Conservation (phyloP, 2,113 vertebrate species). For the Reinhardtius hippoglossoides region DNA sequence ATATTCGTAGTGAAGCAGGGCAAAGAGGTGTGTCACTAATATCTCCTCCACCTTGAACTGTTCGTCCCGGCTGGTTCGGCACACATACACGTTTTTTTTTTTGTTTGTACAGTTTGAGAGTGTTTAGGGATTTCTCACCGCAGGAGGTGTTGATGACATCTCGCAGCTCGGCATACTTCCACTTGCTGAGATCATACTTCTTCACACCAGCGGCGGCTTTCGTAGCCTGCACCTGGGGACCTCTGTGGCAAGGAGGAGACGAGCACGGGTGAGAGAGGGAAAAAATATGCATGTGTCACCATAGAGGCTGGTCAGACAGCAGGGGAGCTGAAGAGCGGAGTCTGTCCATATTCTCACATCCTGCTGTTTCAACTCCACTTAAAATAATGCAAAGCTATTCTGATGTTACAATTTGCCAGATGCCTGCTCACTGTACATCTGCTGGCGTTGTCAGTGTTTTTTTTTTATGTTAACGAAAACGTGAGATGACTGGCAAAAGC, state of each 20-base stretch:
- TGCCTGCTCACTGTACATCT: background rate
- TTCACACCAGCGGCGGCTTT: constrained; percentile 92
- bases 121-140: constrained; percentile 82
- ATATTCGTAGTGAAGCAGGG: background rate
- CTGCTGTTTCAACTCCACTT: constrained; percentile 3
- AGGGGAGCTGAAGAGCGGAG: constrained; percentile 12
- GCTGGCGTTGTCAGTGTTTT: background rate
- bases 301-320: constrained; percentile 23
- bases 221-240: constrained; percentile 93
- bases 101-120: background rate
- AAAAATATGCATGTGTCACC: constrained; percentile 4
- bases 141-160: constrained; percentile 99
- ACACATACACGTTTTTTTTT: background rate
- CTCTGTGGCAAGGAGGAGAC: constrained; percentile 77
- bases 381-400: constrained; percentile 16
- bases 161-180: constrained; percentile 98
- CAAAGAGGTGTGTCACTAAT: background rate
- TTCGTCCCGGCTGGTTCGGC: too few relatives aligned
- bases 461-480: background rate
- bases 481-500: background rate
- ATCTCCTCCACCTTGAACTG: background rate
- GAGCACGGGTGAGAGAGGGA: constrained; percentile 3
- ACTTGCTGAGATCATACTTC: constrained; percentile 97
- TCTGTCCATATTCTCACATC: background rate
- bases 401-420: constrained; percentile 10